These are phyloP conservation scores for Cyanistes caeruleus DNA, from an alignment of 2,113 vertebrate genomes.

Conservation along the genomic window DNA sequence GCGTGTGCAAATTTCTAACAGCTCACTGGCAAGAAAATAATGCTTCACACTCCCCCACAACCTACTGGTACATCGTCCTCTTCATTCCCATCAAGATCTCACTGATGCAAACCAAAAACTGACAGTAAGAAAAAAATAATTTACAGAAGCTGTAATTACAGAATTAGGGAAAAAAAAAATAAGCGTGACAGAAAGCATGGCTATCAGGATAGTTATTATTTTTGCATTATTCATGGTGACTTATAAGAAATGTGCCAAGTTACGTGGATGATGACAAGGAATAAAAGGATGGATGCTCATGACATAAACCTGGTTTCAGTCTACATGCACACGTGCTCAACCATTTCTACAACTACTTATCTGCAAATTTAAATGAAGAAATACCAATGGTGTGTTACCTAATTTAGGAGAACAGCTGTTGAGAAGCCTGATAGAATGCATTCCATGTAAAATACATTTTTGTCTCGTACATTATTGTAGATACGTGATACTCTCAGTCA, in stretches of 20 bases:
- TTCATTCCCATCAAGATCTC: background rate
- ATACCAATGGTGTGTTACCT: background rate
- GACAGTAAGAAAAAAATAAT: background rate
- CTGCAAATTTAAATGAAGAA: background rate
- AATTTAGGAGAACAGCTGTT: background rate
- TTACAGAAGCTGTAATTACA: background rate
- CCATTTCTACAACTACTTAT: background rate
- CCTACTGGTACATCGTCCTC: background rate
- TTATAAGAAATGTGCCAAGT: background rate
- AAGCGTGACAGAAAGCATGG: background rate
- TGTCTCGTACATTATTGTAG: background rate
- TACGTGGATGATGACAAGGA: fast-evolving
- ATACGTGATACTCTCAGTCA: background rate
- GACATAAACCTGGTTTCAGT: background rate
- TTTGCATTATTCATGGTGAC: background rate
- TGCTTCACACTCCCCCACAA: conserved; percentile 3
- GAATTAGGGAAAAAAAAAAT: background rate
- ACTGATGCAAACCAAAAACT: background rate
- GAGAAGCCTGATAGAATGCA: background rate
- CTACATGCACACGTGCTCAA: background rate
- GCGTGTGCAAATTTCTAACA: background rate
- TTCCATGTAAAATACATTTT: background rate
- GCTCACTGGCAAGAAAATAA: conserved; percentile 26
- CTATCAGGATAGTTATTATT: background rate
- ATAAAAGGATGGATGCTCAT: background rate